These are phyloP conservation scores for Hybognathus amarus DNA, from an alignment of 2,797 vertebrate genomes.

Conservation along the genomic window DNA sequence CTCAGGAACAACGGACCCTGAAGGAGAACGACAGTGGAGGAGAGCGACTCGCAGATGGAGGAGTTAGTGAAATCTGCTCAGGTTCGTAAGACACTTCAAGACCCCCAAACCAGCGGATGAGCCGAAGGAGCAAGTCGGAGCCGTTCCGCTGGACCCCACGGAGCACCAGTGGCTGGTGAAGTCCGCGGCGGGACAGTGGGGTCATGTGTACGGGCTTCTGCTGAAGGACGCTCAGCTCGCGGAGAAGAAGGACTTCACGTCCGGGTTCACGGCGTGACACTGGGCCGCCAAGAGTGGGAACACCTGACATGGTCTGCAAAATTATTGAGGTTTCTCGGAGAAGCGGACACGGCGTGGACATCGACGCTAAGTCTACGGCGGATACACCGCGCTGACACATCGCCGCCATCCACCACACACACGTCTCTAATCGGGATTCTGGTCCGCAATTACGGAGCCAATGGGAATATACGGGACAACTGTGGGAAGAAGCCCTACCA, in stretches of 20 bases:
- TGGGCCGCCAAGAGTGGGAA: conserved; percentile 93
- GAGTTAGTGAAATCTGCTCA: conserved; percentile 69
- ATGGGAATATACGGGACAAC: conserved; percentile 84
- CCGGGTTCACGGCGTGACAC: conserved; percentile 91
- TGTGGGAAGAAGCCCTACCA: conserved; percentile 87
- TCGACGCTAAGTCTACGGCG: conserved; percentile 84
- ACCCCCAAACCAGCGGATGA: conserved; percentile 74
- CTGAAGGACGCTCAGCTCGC: conserved; percentile 83
- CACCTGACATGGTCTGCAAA: conserved; percentile 79
- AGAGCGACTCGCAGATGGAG: conserved; percentile 65
- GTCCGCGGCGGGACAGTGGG: conserved; percentile 84
- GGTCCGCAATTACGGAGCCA: conserved; percentile 79
- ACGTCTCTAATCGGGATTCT: conserved; percentile 79
- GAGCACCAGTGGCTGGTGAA: conserved; percentile 91
- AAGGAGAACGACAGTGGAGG: conserved; percentile 7
- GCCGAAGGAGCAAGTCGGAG: conserved; percentile 52
- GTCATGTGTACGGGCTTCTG: conserved; percentile 85
- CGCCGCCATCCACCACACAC: conserved; percentile 85
- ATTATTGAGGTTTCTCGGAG: conserved; percentile 78
- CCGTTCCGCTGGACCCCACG: conserved; percentile 72
- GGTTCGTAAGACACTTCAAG: conserved; percentile 69
- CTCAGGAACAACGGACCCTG: background rate
- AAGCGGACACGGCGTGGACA: conserved; percentile 72
- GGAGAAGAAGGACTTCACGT: conserved; percentile 89
- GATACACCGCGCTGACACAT: conserved; percentile 93